Base-by-base conservation (phyloP, 2,797 vertebrate species). In the Falco peregrinus region DNA sequence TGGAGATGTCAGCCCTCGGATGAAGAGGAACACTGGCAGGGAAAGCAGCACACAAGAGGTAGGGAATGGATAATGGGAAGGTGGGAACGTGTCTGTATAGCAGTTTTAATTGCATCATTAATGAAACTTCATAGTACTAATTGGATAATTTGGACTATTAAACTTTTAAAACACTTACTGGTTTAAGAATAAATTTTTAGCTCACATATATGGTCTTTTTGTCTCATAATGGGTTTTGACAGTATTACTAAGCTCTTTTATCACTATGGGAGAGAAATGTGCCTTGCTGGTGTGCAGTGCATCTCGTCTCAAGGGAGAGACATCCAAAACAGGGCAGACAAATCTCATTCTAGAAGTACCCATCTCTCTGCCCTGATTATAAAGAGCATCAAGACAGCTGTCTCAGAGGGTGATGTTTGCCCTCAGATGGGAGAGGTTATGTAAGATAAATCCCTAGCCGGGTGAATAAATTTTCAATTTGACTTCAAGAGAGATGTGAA, bases 391-490 rank as follows among this genome's bases (percentile, higher is more conserved):
- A 61, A 61, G 81, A 68, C 65, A 69, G 37, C 84, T 83, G 69
- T 31, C 47, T 94, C 83, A 59, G 85, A 71, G 41, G 69, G 45
- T 68, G 57, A 65, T 81, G 85, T 73, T 39, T 88, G 35, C 29
- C 20, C 41, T 75, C 61, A 73, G 50, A 43, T 20, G 48, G 59
- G 65, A 86, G 69, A 95, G 59, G 88, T 68, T 84, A 94, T 85
- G 26, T 81, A 83, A 95, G 93, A 91, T 69, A 96, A 93, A 96
- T 82, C 83, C 73, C 33, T 0, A 3, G 17, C 69, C 68, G 65
- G 29, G 37, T 19, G n/a, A 88, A 93, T 61, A 64, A 53, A 86
- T 93, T 85, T 95, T 82, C 83, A 43, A 21, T 94, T 48, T 83
- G 59, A 70, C 78, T 95, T 89, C 39, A 82, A 57, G 29, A 90